These are phyloP conservation scores for Ia io DNA, from an alignment of 2,113 vertebrate species.

Conservation along the genomic window DNA sequence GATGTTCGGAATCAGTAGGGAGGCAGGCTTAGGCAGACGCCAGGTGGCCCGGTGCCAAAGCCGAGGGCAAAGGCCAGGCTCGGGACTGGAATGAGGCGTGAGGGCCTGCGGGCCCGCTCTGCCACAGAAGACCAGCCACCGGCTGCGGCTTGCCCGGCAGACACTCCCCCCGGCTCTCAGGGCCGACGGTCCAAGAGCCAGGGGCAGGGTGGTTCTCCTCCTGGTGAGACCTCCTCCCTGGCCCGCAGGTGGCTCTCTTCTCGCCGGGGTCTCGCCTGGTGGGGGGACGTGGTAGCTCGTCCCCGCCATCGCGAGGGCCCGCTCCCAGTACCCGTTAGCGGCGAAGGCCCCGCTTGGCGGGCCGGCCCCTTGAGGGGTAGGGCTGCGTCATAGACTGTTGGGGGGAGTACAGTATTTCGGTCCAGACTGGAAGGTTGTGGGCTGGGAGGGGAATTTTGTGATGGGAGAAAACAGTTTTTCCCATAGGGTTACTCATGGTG, in stretches of 20 bases:
- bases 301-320: neutral
- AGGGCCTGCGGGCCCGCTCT: neutral
- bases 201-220: rapidly evolving
- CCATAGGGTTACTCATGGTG: neutral
- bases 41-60: no score
- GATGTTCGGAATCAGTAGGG: no score
- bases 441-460: neutral
- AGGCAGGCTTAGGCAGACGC: no score
- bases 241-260: neutral
- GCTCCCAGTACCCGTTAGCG: rapidly evolving
- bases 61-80: no score
- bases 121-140: rapidly evolving
- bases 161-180: neutral
- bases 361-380: rapidly evolving
- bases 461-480: neutral
- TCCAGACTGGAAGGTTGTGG: neutral
- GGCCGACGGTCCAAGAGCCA: rapidly evolving
- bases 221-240: neutral
- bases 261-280: neutral
- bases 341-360: rapidly evolving
- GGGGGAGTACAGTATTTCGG: no score
- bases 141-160: neutral
- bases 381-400: rapidly evolving
- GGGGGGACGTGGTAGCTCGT: neutral
- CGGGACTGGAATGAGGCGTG: rapidly evolving